phyloP scores from a whole-genome alignment of 2,888 invertebrate species.

The Macrophya alboannulata region DNA sequence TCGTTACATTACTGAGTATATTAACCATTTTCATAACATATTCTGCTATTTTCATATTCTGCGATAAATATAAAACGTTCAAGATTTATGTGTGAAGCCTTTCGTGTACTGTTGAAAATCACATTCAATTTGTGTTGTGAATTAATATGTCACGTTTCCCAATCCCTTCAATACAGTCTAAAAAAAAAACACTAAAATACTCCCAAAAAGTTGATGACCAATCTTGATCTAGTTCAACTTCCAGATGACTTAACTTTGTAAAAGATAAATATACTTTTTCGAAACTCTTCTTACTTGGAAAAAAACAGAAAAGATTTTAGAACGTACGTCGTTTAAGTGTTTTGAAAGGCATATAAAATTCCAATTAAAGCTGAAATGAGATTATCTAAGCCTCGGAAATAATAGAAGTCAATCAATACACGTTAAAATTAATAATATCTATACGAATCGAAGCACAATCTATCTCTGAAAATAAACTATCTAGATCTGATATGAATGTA shows the following conservation, averaged over 20 bases:
- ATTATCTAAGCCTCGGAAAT: background rate
- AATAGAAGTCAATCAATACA: background rate
- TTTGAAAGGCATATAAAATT: too few relatives aligned
- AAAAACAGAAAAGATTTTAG: background rate
- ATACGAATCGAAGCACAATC: background rate
- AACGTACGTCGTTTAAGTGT: background rate
- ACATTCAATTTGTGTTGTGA: background rate
- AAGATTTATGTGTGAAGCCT: background rate
- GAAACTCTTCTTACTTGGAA: background rate
- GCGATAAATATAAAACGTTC: background rate
- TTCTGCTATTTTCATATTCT: background rate
- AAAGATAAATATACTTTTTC: background rate
- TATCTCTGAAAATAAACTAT: background rate
- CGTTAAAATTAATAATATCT: background rate
- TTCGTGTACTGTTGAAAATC: background rate
- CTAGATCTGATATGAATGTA: background rate
- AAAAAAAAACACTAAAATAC: background rate
- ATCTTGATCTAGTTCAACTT: background rate
- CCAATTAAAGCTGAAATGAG: background rate
- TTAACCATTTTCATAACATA: conserved; percentile 23
- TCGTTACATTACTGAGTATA: background rate
- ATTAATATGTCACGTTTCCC: background rate
- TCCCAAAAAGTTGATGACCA: background rate
- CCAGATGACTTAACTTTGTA: background rate
- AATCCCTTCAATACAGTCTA: background rate